Conservation (phyloP, 2,113 vertebrate genomes). For the Heterochromis multidens region DNA sequence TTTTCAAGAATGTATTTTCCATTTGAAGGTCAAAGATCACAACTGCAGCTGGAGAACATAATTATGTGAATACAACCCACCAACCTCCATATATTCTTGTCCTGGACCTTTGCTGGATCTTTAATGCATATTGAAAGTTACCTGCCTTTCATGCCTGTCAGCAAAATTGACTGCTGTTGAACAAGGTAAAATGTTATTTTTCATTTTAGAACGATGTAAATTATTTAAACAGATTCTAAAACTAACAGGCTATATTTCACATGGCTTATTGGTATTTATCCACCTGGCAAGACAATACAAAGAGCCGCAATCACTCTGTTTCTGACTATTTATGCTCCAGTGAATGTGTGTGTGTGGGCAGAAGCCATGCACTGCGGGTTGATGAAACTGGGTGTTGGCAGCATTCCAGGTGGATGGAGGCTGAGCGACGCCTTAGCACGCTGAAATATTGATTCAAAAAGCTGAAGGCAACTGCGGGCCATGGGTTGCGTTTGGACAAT, state of each 20-base stretch:
- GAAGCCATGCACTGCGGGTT: conserved; percentile 38
- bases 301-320: not conserved
- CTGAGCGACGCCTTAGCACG: conserved; percentile 57
- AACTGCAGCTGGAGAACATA: not conserved
- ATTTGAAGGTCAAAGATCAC: not conserved
- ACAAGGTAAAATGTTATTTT: not conserved
- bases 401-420: conserved; percentile 64
- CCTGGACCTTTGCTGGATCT: not conserved
- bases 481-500: conserved; percentile 46
- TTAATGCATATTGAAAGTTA: not conserved
- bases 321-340: conserved; percentile 11
- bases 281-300: conserved; percentile 52
- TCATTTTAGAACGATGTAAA: not conserved
- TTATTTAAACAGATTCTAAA: not conserved
- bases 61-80: not conserved
- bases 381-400: conserved; percentile 60
- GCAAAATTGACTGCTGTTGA: not conserved
- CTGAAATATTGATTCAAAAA: conserved; percentile 70
- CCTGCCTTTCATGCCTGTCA: not conserved
- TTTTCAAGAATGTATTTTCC: not conserved
- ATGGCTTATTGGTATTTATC: conserved; percentile 1
- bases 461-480: conserved; percentile 45
- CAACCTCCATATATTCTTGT: not conserved
- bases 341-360: conserved; percentile 57
- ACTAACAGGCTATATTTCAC: not conserved